These are phyloP conservation scores for Ciconia boyciana DNA, from an alignment of 2,113 vertebrate species.

Conservation along the genomic window DNA sequence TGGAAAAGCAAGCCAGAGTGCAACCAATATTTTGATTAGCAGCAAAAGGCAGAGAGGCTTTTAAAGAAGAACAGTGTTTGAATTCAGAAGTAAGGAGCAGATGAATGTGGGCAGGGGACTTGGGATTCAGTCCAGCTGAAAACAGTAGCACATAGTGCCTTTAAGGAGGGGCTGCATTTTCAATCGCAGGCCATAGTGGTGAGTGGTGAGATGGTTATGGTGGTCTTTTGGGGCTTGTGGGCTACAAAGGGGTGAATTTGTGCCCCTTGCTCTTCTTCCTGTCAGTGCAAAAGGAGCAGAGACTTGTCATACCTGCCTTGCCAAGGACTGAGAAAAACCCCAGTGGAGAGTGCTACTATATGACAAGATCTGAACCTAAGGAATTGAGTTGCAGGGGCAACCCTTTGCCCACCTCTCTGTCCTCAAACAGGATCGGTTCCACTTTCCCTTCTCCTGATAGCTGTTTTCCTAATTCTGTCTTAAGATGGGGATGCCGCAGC, in stretches of 20 bases:
- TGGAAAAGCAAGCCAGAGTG: conserved; percentile 43
- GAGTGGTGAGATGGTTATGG: neutral
- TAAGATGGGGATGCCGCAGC: neutral
- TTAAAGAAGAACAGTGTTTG: neutral
- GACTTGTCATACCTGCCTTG: neutral
- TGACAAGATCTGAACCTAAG: neutral
- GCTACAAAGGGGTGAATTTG: neutral
- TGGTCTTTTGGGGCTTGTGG: neutral
- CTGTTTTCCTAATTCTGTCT: neutral
- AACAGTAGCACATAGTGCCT: neutral
- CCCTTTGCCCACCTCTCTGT: neutral
- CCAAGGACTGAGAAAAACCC: neutral
- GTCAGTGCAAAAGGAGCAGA: neutral
- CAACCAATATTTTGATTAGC: conserved; percentile 41
- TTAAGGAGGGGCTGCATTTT: neutral
- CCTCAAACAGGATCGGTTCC: neutral
- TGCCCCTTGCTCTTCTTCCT: neutral
- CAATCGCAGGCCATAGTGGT: neutral
- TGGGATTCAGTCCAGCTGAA: neutral
- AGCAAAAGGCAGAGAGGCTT: neutral
- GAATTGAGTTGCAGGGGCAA: neutral
- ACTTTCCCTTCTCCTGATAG: neutral
- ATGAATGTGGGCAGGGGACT: neutral
- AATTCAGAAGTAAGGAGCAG: neutral
- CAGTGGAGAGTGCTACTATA: neutral